Conservation (phyloP, 2,113 vertebrate genomes). For the Ariopsis seemanni region DNA sequence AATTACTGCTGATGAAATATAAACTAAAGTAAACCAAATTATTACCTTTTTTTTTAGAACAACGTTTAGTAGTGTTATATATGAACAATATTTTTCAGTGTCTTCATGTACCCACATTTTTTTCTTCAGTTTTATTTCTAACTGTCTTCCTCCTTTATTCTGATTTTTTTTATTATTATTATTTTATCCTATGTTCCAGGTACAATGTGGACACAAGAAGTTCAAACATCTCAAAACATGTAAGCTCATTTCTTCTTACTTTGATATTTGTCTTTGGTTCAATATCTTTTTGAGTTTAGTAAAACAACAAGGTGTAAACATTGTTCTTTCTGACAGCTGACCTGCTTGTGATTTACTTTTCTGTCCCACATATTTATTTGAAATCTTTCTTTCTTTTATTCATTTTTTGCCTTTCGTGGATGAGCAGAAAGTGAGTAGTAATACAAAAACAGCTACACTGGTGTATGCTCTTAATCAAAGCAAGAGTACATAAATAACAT, state of each 20-base stretch:
- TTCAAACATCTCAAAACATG: constrained; percentile 91
- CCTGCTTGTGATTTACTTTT: constrained; percentile 14
- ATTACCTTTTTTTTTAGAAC: not conserved
- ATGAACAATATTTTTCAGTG: not conserved
- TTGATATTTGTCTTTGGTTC: not conserved
- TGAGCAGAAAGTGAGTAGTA: constrained; percentile 68
- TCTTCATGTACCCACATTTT: not conserved
- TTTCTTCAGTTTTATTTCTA: not conserved
- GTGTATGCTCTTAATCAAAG: constrained; percentile 7
- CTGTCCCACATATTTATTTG: constrained; percentile 32
- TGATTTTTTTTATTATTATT: constrained; percentile 15
- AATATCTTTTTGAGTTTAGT: not conserved
- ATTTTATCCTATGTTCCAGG: constrained; percentile 66
- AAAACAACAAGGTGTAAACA: not conserved
- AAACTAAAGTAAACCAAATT: not conserved
- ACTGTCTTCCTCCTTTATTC: not conserved
- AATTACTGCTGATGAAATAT: constrained; percentile 12
- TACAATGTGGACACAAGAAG: constrained; percentile 95
- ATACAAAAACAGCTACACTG: not conserved
- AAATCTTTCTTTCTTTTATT: constrained; percentile 47
- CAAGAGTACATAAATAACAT: constrained; percentile 15
- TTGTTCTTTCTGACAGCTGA: constrained; percentile 45
- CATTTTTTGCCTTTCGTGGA: constrained; percentile 58
- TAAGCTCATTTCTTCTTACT: constrained; percentile 66
- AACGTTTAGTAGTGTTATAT: not conserved